Percentiles rank a stretch among this genome's conserved stretches.
Conservation (phyloP, 2,797 vertebrate species). For the Uromys caudimaculatus region DNA sequence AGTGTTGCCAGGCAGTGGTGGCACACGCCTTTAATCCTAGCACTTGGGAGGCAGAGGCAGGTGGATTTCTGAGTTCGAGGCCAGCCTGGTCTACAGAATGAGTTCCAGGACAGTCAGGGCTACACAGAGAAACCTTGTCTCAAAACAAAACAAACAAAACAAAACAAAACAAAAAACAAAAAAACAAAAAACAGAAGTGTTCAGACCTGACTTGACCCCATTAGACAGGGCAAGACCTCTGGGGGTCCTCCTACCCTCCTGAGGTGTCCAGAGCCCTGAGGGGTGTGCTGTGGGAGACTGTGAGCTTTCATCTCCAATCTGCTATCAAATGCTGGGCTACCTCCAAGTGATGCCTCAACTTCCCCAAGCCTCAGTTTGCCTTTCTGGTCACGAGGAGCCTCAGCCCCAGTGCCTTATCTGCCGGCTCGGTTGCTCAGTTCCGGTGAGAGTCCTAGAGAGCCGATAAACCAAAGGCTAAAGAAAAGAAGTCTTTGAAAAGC, state of each 20-base stretch:
- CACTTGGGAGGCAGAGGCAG: no score
- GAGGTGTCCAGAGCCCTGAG: neutral
- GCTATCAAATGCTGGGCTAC: neutral
- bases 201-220: neutral
- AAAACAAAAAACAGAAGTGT: no score
- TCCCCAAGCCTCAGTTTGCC: conserved; percentile 62
- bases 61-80: no score
- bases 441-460: conserved; percentile 56
- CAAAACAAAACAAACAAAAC: no score
- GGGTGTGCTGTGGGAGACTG: neutral
- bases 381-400: conserved; percentile 53
- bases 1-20: no score
- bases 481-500: conserved; percentile 71
- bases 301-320: neutral
- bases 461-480: conserved; percentile 50
- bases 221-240: neutral
- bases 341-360: neutral
- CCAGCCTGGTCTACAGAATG: no score
- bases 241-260: rapidly evolving
- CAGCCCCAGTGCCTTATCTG: conserved; percentile 48
- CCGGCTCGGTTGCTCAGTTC: conserved; percentile 40
- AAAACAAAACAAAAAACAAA: no score
- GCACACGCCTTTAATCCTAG: no score
- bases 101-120: no score
- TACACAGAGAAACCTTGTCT: no score